Base-by-base conservation (phyloP, 2,888 invertebrate species). In the Eurois occulta region DNA sequence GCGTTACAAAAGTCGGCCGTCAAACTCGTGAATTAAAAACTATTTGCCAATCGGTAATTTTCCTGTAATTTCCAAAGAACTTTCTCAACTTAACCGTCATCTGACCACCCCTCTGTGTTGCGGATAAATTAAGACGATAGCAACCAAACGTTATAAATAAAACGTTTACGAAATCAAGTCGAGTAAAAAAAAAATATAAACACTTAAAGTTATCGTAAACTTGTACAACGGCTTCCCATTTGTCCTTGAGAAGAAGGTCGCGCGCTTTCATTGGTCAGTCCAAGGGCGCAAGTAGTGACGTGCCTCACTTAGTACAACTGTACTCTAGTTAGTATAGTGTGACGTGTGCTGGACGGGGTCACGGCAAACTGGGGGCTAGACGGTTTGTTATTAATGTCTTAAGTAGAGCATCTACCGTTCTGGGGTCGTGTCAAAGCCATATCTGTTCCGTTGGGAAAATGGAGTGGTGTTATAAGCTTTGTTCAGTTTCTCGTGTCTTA, bases 171-270 rank as follows among this genome's bases (percentile, higher is more conserved):
- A n/a, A 52, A 28, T 60, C 43, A 72, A 75, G 11, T 41, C 28
- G 52, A 60, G 10, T 11, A 1, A 60, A 78, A 78, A 78, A 77
- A 41, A 60, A 77, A 77, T 77, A 70, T 72, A 76, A 81, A 86
- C 78, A 74, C 68, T 81, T 72, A 65, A 72, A 76, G 72, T 76
- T 66, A 73, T 77, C 52, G 76, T 87, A 62, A 81, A 87, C 64
- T 81, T 78, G 74, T 88, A 77, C 73, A 80, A 72, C 73, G 74
- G 71, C 46, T 73, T 64, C 60, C 55, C 58, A 70, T 43, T 35
- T 32, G 87, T 75, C 88, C 88, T 87, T 86, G 88, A 58, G 58
- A 10, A 11, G 60, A 84, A 87, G 87, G 87, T 79, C 79, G 70
- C 70, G 69, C 66, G 86, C 78, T 86, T 86, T 86, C 83, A 86